Percentiles rank a stretch among this genome's conserved stretches.
Conservation (phyloP, 2,113 vertebrate species). For the Serinus canaria region DNA sequence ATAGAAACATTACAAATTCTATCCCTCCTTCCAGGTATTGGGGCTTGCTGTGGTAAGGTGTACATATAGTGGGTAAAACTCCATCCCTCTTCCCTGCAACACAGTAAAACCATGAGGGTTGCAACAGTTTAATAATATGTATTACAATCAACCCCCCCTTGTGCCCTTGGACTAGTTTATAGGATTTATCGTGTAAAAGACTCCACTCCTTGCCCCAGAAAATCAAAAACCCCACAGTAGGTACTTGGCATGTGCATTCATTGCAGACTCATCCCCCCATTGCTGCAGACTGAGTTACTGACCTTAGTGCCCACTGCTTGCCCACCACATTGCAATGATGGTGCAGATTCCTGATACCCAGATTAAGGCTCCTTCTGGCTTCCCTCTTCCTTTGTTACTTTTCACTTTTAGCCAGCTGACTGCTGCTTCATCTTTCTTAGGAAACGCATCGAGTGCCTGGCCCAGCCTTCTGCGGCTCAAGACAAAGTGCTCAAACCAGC, state of each 20-base stretch:
- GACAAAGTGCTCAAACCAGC: constrained; percentile 82
- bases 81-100: neutral
- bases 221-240: neutral
- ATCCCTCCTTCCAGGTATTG: neutral
- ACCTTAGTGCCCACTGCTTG: neutral
- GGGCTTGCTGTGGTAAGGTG: neutral
- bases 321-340: neutral
- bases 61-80: neutral
- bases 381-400: neutral
- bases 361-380: neutral
- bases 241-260: neutral
- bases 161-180: neutral
- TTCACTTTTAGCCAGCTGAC: neutral
- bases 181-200: neutral
- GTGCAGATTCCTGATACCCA: neutral
- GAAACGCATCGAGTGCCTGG: constrained; percentile 70
- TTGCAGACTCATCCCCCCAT: neutral
- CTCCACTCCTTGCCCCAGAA: neutral
- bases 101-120: neutral
- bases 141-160: neutral
- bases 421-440: constrained; percentile 51
- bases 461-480: constrained; percentile 64
- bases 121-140: neutral
- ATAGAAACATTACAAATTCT: neutral
- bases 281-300: neutral